A percentile compares a stretch with the other conserved stretches of the same genome.
Evolutionary conservation across 2,888 invertebrate genomes (phyloP).

Genomic region (Brachynemurus nebulosus): DNA sequence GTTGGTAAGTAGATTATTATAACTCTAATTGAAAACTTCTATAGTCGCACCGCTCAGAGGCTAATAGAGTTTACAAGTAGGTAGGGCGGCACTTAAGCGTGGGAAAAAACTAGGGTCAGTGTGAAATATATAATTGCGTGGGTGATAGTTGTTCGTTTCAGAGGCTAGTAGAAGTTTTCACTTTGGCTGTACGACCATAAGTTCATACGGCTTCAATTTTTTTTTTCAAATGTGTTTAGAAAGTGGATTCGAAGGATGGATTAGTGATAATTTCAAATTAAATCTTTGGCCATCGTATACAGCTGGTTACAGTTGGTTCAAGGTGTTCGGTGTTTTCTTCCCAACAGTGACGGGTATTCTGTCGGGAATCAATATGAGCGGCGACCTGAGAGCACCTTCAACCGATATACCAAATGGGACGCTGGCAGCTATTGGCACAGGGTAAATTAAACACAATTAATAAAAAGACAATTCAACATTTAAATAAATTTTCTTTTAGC

Average conservation of each 20-base stretch:
- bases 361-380: slow-evolving; percentile 98
- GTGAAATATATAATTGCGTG: background rate
- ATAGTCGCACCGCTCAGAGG: no score
- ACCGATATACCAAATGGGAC: slow-evolving; percentile 91
- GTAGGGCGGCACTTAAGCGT: no score
- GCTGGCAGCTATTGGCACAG: slow-evolving; percentile 78
- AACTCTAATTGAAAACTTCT: no score
- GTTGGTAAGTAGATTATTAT: slow-evolving; percentile 40
- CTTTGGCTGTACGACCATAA: no score
- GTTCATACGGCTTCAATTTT: no score
- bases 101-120: background rate
- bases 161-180: no score
- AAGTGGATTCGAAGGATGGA: slow-evolving; percentile 78
- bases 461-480: background rate
- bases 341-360: slow-evolving; percentile 94
- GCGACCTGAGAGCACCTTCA: slow-evolving; percentile 83
- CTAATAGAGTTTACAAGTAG: no score
- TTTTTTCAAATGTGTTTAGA: no score
- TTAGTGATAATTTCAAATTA: slow-evolving; percentile 57
- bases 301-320: slow-evolving; percentile 81
- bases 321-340: slow-evolving; percentile 94
- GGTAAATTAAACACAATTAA: slow-evolving; percentile 38
- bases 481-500: slow-evolving; percentile 33
- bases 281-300: slow-evolving; percentile 72
- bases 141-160: slow-evolving; percentile 3